These are phyloP conservation scores for Mechanitis mazaeus DNA, from an alignment of 2,888 invertebrate species.

Conservation along the genomic window DNA sequence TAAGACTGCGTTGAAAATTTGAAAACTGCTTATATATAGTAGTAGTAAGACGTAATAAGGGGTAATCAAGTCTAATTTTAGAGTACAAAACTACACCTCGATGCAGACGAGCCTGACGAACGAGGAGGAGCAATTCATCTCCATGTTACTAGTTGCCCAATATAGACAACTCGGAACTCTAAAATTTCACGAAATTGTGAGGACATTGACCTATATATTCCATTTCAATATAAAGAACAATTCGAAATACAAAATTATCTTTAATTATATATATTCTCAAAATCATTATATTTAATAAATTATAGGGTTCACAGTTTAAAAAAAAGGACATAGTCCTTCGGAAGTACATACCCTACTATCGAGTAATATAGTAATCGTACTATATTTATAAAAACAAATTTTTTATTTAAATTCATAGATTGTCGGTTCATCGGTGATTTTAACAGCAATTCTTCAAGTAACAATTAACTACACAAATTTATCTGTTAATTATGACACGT, in stretches of 20 bases:
- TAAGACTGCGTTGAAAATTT: no score
- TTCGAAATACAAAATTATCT: no score
- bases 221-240: background rate
- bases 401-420: conserved; percentile 13
- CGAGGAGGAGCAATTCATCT: conserved; percentile 53
- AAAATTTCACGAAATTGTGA: conserved; percentile 48
- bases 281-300: no score
- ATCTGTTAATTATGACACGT: conserved; percentile 1
- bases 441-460: conserved; percentile 37
- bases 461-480: conserved; percentile 29
- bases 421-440: conserved; percentile 13
- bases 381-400: background rate
- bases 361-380: no score
- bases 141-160: conserved; percentile 43
- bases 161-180: conserved; percentile 45
- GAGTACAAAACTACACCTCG: conserved; percentile 45
- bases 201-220: conserved; percentile 26
- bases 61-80: conserved; percentile 20
- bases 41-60: no score
- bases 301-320: no score
- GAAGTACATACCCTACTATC: no score
- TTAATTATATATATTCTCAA: no score
- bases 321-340: no score
- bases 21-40: no score
- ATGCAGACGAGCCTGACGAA: conserved; percentile 53